A percentile compares a stretch with the other conserved stretches of the same genome.
phyloP scores from a whole-genome alignment of 2,113 vertebrate genomes.

The Nymphicus hollandicus region DNA sequence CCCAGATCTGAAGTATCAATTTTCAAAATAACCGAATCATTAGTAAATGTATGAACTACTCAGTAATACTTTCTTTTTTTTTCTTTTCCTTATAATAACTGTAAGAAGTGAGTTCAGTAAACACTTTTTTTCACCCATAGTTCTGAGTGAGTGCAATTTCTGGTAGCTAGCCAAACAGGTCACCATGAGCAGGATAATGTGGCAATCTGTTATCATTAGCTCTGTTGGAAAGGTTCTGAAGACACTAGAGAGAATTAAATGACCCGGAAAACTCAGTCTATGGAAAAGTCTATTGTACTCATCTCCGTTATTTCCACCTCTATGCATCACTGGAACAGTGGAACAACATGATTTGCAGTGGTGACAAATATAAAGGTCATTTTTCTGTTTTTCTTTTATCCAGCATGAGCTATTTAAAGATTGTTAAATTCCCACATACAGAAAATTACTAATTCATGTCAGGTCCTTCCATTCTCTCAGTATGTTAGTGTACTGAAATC shows the following conservation, averaged over 20 bases:
- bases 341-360: slow-evolving; percentile 62
- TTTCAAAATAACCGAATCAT: slow-evolving; percentile 8
- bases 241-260: slow-evolving; percentile 72
- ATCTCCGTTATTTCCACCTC: slow-evolving; percentile 67
- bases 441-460: neutral
- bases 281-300: slow-evolving; percentile 69
- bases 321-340: slow-evolving; percentile 39
- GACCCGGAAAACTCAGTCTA: slow-evolving; percentile 75
- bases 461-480: neutral
- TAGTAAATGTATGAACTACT: neutral
- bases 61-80: neutral
- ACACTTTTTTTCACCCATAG: neutral
- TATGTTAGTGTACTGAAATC: neutral
- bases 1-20: neutral
- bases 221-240: slow-evolving; percentile 69
- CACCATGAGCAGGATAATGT: slow-evolving; percentile 60
- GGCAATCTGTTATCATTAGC: slow-evolving; percentile 75
- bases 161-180: slow-evolving; percentile 63
- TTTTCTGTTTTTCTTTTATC: slow-evolving; percentile 58
- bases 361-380: slow-evolving; percentile 63
- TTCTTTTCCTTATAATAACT: neutral
- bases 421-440: slow-evolving; percentile 1
- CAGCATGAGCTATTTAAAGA: neutral
- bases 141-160: slow-evolving; percentile 39
- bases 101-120: neutral